Evolutionary conservation across 2,113 vertebrate species (phyloP).

Genomic region (Larimichthys crocea): DNA sequence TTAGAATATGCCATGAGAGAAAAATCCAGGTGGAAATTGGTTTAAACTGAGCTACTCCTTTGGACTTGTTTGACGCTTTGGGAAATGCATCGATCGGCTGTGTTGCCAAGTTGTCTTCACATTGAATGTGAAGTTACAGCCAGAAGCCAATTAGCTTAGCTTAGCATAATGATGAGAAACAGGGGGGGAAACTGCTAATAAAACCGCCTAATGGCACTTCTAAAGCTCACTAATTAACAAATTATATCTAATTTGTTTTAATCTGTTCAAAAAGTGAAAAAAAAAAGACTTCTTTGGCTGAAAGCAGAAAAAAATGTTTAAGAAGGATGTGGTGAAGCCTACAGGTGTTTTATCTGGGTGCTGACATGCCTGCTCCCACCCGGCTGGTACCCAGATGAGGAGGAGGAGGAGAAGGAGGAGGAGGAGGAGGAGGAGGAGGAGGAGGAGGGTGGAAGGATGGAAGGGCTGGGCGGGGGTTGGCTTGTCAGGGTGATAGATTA

Average conservation of each 20-base stretch:
- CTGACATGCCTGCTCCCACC: constrained; percentile 16
- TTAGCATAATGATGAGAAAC: constrained; percentile 1
- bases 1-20: too few relatives aligned
- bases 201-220: background rate
- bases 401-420: background rate
- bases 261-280: background rate
- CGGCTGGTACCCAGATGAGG: background rate
- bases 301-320: background rate
- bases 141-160: constrained; percentile 13
- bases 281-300: background rate
- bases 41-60: background rate
- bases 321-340: constrained; percentile 18
- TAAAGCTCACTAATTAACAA: background rate
- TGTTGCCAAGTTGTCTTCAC: background rate
- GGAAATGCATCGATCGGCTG: background rate
- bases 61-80: background rate
- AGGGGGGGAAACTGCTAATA: background rate
- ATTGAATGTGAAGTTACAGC: background rate
- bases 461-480: background rate
- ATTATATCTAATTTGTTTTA: background rate
- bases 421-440: background rate
- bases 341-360: constrained; percentile 30
- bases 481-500: constrained; percentile 74
- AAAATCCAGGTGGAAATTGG: background rate
- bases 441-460: background rate